A percentile compares a stretch with the other conserved stretches of the same genome.
These are phyloP conservation scores for Lucilia cuprina DNA, from an alignment of 1,140 invertebrate species.

Conservation along the genomic window DNA sequence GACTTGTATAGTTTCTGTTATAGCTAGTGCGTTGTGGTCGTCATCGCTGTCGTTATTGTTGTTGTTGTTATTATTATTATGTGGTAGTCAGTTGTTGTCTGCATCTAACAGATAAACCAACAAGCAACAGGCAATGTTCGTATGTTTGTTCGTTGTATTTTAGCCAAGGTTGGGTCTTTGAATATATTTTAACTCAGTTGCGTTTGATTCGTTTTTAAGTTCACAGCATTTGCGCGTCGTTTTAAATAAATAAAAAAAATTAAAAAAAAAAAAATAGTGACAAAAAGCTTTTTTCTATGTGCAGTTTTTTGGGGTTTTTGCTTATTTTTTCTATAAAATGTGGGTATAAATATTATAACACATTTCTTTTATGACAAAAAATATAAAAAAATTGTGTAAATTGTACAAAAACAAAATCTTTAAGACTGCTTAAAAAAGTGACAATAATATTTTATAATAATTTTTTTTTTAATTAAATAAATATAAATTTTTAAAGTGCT, in stretches of 20 bases:
- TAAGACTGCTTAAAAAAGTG: too few relatives aligned
- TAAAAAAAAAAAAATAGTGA: not conserved
- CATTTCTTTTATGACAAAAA: not conserved
- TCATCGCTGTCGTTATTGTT: not conserved
- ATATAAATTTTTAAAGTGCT: not conserved
- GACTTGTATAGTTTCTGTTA: not conserved
- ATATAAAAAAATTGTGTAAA: too few relatives aligned
- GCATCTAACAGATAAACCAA: conserved; percentile 32
- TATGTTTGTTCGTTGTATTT: conserved; percentile 2
- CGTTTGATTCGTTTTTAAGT: conserved; percentile 19
- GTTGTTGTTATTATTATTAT: not conserved
- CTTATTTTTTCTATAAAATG: not conserved
- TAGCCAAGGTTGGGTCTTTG: conserved; percentile 33
- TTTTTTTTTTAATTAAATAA: not conserved
- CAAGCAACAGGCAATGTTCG: conserved; percentile 13
- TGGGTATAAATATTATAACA: not conserved
- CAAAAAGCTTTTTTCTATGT: not conserved
- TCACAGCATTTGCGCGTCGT: conserved; percentile 31
- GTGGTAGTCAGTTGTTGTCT: conserved; percentile 20
- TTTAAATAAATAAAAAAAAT: not conserved
- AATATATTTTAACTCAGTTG: conserved; percentile 23
- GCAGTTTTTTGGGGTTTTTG: not conserved
- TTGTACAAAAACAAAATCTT: too few relatives aligned
- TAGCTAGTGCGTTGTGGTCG: not conserved
- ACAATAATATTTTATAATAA: not conserved